phyloP scores from a whole-genome alignment of 2,888 invertebrate species.

The Pegoplata infirma region DNA sequence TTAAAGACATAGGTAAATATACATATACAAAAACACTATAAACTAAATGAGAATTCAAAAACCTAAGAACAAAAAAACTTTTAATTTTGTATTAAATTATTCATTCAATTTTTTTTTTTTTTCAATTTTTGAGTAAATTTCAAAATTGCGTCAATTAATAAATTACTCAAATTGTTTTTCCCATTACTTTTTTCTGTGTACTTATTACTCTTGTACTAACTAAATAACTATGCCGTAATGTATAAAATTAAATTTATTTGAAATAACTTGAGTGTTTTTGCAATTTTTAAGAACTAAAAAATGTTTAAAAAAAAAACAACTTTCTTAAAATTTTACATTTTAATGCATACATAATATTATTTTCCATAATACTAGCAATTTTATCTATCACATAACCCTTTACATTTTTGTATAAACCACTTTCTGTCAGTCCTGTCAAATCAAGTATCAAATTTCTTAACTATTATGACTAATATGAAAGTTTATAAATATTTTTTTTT shows the following conservation, averaged over 20 bases:
- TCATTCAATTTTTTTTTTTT: too few relatives aligned
- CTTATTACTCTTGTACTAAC: constrained; percentile 1
- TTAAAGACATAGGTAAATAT: too few relatives aligned
- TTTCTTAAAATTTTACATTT: constrained; percentile 21
- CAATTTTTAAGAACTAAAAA: neutral
- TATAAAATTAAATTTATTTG: neutral
- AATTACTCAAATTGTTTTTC: too few relatives aligned
- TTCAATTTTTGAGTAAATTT: too few relatives aligned
- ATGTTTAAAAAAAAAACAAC: constrained; percentile 23
- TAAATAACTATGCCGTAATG: neutral
- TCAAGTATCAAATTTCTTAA: constrained; percentile 49
- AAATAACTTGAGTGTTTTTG: neutral
- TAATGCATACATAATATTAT: neutral
- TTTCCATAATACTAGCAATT: constrained; percentile 25
- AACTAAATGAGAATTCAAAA: too few relatives aligned
- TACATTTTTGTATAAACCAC: constrained; percentile 29
- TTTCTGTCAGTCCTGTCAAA: constrained; percentile 39
- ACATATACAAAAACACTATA: too few relatives aligned
- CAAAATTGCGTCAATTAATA: too few relatives aligned
- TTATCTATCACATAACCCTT: constrained; percentile 48
- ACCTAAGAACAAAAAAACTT: too few relatives aligned
- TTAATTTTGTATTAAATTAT: too few relatives aligned
- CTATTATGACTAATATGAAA: constrained; percentile 33
- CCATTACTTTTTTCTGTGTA: too few relatives aligned
- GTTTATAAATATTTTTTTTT: constrained; percentile 2